Conservation (phyloP, 2,113 vertebrate species). For the Lucifuga dentata region DNA sequence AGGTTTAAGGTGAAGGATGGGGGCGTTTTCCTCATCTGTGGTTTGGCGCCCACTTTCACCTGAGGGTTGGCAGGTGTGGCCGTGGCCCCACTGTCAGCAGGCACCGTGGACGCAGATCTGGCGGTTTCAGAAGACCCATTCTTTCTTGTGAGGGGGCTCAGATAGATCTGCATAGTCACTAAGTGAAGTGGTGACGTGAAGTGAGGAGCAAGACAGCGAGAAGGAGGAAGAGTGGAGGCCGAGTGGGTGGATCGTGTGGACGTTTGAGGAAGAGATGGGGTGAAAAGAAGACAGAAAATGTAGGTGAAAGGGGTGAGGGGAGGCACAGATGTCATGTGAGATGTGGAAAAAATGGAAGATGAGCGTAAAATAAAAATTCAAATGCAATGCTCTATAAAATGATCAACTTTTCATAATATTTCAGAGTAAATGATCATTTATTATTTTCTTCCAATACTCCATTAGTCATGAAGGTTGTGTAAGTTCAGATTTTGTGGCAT, state of each 20-base stretch:
- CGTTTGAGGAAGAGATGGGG: background rate
- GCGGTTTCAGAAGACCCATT: slow-evolving; percentile 81
- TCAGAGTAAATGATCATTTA: accelerated
- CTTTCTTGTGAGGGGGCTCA: slow-evolving; percentile 84
- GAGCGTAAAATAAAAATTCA: slow-evolving; percentile 52
- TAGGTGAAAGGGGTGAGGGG: slow-evolving; percentile 11
- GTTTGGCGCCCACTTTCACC: slow-evolving; percentile 24
- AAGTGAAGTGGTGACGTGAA: slow-evolving; percentile 77
- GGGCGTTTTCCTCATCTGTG: slow-evolving; percentile 29
- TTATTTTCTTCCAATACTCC: no score
- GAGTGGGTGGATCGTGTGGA: background rate
- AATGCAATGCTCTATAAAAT: slow-evolving; percentile 5
- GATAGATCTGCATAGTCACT: slow-evolving; percentile 87
- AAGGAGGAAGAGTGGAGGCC: background rate
- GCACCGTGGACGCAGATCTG: slow-evolving; percentile 65
- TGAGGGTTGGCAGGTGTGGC: background rate
- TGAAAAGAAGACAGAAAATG: background rate
- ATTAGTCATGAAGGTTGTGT: no score
- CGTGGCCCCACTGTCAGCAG: slow-evolving; percentile 52
- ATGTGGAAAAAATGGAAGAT: slow-evolving; percentile 56
- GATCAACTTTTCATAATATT: background rate
- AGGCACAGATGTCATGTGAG: slow-evolving; percentile 72
- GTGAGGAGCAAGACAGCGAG: slow-evolving; percentile 36
- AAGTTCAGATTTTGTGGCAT: no score
- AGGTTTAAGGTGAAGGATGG: slow-evolving; percentile 80